phyloP scores from a whole-genome alignment of 2,888 invertebrate genomes.

The Mesochorus sp. region DNA sequence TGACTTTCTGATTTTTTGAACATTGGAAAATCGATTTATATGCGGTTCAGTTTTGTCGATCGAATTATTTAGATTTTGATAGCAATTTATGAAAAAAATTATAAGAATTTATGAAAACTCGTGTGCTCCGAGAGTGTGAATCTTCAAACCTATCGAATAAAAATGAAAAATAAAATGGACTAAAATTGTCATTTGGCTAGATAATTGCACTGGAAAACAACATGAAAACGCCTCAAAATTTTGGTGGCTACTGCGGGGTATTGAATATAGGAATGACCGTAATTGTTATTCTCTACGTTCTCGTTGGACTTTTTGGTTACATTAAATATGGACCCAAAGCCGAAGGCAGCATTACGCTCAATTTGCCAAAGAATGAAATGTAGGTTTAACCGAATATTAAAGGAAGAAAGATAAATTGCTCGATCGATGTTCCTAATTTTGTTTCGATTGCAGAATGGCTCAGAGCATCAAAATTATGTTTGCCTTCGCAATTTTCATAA shows the following conservation, averaged over 20 bases:
- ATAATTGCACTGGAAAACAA: conserved; percentile 95
- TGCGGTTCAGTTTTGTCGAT: too few species aligned
- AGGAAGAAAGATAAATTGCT: conserved; percentile 52
- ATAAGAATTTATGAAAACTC: too few species aligned
- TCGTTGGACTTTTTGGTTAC: conserved; percentile 93
- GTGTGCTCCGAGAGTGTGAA: too few species aligned
- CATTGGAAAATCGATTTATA: too few species aligned
- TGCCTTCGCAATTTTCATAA: conserved; percentile 89
- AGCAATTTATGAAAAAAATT: too few species aligned
- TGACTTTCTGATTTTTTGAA: too few species aligned
- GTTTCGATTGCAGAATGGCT: conserved; percentile 83
- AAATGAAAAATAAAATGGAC: too few species aligned
- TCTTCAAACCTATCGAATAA: too few species aligned
- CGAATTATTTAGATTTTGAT: too few species aligned
- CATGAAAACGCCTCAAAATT: conserved; percentile 92
- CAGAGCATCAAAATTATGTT: conserved; percentile 86
- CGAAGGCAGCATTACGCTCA: conserved; percentile 90
- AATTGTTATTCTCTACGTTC: conserved; percentile 89
- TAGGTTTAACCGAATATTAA: conserved; percentile 81
- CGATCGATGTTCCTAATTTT: conserved; percentile 54
- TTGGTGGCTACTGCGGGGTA: conserved; percentile 90
- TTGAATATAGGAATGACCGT: conserved; percentile 91
- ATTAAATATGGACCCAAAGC: conserved; percentile 89
- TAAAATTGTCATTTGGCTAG: conserved; percentile 82
- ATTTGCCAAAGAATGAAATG: conserved; percentile 86